phyloP scores from a whole-genome alignment of 2,888 invertebrate species.

The Helicoverpa assulta region DNA sequence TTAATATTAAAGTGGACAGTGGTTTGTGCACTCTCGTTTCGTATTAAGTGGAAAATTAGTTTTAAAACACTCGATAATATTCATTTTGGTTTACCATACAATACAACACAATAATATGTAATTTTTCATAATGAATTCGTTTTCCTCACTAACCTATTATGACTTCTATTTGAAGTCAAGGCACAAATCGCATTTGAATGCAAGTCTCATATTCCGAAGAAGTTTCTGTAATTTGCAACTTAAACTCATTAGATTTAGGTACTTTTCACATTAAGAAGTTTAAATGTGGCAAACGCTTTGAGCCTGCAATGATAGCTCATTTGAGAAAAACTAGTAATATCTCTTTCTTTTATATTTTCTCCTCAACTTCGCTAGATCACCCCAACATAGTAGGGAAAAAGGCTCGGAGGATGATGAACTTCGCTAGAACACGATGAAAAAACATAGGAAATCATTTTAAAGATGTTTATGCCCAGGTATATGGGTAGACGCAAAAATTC shows the following conservation, averaged over 20 bases:
- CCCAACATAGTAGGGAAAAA: no score
- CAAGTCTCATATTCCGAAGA: not conserved
- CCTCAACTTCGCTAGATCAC: no score
- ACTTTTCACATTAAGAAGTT: constrained; percentile 49
- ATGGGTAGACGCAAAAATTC: no score
- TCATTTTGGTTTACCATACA: not conserved
- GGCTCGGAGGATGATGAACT: no score
- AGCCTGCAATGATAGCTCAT: constrained; percentile 24
- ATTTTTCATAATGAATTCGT: no score
- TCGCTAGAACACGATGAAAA: no score
- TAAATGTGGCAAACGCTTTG: constrained; percentile 11
- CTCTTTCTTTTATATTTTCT: no score
- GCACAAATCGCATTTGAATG: constrained; percentile 21
- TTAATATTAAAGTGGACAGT: constrained; percentile 1
- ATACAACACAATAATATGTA: no score
- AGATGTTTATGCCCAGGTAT: not conserved
- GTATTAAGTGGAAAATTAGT: not conserved
- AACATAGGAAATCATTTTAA: not conserved
- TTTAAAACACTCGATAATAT: not conserved
- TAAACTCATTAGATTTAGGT: constrained; percentile 27
- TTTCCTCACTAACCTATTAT: not conserved
- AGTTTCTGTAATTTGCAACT: constrained; percentile 40
- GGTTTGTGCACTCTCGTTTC: constrained; percentile 7
- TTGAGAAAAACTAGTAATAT: not conserved
- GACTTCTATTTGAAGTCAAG: not conserved